Evolutionary conservation across 2,888 invertebrate genomes (phyloP), one percentile per base, ranked within the genome.

Genomic region (Chironomus tentans): DNA sequence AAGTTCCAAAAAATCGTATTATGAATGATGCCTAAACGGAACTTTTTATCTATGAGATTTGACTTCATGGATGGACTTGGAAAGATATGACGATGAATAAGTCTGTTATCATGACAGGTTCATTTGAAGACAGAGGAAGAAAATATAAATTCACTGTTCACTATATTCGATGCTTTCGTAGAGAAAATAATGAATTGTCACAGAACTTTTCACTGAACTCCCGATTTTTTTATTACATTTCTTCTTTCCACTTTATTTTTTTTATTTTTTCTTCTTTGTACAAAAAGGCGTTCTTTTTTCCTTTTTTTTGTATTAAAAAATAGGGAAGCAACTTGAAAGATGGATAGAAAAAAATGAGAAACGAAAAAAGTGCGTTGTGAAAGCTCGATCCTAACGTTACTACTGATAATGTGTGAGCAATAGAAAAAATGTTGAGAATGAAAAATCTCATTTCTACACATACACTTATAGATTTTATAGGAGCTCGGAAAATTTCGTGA

Each of bases 341-440:
- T 62, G 74, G 68, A 74, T 68, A 74, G 74, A 47, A 74, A 74
- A 15, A 15, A 48, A 24, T 21, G 65, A 46, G 46, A 68, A 74
- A 74, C 15, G 13, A 46, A 21, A 18, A 72, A 74, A 74, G 28
- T 68, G 74, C 74, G 74, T 74, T 74, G 38, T 62, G 38, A 74
- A 74, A 74, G 74, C 74, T 74, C 74, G 74, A 74, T 47, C 68
- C 47, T 46, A 22, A 48, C 47, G 47, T 22, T 68, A 62, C 74
- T 74, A 74, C 74, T 74, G 74, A 74, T 65, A 74, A 15, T 47
- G 50, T 71, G 50, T 71, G 71, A 15, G 22, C 74, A 74, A 74
- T 47, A 48, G 68, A 68, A 74, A 74, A 74, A 68, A 65, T 74
- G 74, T 74, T 74, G 74, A 74, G 74, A 46, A 65, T 18, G 65